phyloP scores from a whole-genome alignment of 2,888 invertebrate species.

The Caenorhabditis sinica region DNA sequence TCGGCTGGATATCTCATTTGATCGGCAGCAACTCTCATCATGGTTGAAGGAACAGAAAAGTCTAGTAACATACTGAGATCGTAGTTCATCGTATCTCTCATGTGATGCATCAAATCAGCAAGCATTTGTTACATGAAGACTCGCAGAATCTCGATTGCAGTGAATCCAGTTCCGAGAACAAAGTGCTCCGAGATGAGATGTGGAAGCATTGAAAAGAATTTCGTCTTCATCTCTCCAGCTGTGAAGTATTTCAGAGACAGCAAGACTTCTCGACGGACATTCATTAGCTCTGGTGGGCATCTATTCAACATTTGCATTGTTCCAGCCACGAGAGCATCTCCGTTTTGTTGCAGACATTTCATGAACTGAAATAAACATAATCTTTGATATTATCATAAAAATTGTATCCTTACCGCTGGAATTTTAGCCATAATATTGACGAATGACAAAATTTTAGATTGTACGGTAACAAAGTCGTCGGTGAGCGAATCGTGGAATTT shows the following conservation, averaged over 20 bases:
- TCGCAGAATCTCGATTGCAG: conserved; percentile 92
- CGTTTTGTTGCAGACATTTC: conserved; percentile 86
- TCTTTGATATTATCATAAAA: conserved; percentile 5
- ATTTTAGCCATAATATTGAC: conserved; percentile 91
- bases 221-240: conserved; percentile 85
- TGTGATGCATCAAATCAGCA: conserved; percentile 97
- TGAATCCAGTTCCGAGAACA: conserved; percentile 95
- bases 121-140: conserved; percentile 96
- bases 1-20: conserved; percentile 59
- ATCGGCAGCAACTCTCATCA: conserved; percentile 65
- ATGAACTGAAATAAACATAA: conserved; percentile 60
- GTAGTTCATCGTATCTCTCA: conserved; percentile 91
- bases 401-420: conserved; percentile 70
- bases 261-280: conserved; percentile 88
- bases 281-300: conserved; percentile 87
- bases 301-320: conserved; percentile 92
- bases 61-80: conserved; percentile 77
- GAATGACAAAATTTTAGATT: conserved; percentile 97
- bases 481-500: conserved; percentile 89
- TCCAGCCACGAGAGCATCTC: conserved; percentile 90
- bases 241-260: conserved; percentile 90
- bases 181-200: conserved; percentile 93
- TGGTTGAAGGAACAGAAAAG: neutral
- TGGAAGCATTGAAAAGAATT: conserved; percentile 96
- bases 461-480: conserved; percentile 98